Percentiles rank a stretch among this genome's conserved stretches.
These are phyloP conservation scores for Pachydiplax longipennis DNA, from an alignment of 2,888 invertebrate species.

Conservation along the genomic window DNA sequence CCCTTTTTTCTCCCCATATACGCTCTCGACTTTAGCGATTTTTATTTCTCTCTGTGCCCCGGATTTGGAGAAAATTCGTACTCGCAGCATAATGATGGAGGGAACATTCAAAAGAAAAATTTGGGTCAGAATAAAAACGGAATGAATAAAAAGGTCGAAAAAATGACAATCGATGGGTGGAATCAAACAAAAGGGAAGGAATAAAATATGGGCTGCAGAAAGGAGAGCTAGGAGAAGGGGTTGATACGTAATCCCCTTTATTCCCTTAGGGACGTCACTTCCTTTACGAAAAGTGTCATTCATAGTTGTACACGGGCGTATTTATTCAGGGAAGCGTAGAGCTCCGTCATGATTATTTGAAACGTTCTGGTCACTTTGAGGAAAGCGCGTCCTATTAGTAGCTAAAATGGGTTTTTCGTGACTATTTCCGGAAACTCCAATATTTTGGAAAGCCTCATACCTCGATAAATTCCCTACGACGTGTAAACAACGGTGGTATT, in stretches of 20 bases:
- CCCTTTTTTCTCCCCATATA: background rate
- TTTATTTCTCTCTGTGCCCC: background rate
- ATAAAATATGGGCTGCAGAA: background rate
- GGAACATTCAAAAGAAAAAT: background rate
- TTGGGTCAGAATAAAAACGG: constrained; percentile 14
- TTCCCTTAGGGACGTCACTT: background rate
- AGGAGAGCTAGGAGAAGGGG: background rate
- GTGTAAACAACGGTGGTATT: too few species aligned
- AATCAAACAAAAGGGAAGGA: background rate
- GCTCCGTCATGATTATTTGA: background rate
- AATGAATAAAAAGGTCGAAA: background rate
- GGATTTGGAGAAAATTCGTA: background rate
- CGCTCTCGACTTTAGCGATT: background rate
- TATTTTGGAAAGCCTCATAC: too few species aligned
- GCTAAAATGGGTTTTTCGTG: too few species aligned
- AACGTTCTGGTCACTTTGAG: background rate
- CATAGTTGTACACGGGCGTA: background rate
- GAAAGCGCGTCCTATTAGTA: background rate
- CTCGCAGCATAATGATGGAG: background rate
- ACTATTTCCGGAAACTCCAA: too few species aligned
- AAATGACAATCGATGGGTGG: background rate
- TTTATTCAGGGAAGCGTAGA: background rate
- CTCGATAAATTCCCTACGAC: too few species aligned
- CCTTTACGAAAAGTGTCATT: background rate
- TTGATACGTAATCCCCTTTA: background rate